Percentiles rank a stretch among this genome's conserved stretches.
These are phyloP conservation scores for Hermetia illucens DNA, from an alignment of 1,140 invertebrate species.

Conservation along the genomic window DNA sequence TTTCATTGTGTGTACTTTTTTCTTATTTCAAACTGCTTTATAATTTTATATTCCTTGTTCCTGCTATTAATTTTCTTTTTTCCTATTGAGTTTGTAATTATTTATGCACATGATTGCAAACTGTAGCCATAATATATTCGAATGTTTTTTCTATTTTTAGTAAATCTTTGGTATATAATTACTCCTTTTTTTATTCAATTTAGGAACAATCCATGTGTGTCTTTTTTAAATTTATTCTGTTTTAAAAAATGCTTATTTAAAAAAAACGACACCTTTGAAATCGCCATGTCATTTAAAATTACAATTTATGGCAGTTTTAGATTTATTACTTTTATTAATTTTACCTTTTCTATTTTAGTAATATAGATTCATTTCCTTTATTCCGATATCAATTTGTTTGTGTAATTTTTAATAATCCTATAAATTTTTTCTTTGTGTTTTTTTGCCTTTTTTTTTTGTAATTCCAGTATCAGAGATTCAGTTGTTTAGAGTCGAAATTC, in stretches of 20 bases:
- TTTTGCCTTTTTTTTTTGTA: background rate
- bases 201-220: too few species aligned
- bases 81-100: too few species aligned
- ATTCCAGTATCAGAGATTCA: background rate
- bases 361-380: slow-evolving; percentile 8
- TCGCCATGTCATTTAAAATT: slow-evolving; percentile 1
- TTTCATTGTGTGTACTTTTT: too few species aligned
- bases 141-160: too few species aligned
- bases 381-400: background rate
- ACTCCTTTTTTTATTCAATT: too few species aligned
- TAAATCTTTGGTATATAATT: too few species aligned
- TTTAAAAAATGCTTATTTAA: slow-evolving; percentile 6
- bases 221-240: background rate
- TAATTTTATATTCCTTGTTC: too few species aligned
- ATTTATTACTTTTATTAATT: slow-evolving; percentile 5
- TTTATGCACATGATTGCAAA: too few species aligned
- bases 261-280: background rate
- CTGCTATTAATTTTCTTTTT: too few species aligned
- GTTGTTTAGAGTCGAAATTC: background rate
- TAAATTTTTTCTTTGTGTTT: background rate
- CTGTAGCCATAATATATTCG: too few species aligned
- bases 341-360: slow-evolving; percentile 3
- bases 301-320: slow-evolving; percentile 4
- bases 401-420: background rate
- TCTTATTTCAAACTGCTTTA: too few species aligned